A percentile compares a stretch with the other conserved stretches of the same genome.
Conservation (phyloP, 2,113 vertebrate species). For the Tichodroma muraria region DNA sequence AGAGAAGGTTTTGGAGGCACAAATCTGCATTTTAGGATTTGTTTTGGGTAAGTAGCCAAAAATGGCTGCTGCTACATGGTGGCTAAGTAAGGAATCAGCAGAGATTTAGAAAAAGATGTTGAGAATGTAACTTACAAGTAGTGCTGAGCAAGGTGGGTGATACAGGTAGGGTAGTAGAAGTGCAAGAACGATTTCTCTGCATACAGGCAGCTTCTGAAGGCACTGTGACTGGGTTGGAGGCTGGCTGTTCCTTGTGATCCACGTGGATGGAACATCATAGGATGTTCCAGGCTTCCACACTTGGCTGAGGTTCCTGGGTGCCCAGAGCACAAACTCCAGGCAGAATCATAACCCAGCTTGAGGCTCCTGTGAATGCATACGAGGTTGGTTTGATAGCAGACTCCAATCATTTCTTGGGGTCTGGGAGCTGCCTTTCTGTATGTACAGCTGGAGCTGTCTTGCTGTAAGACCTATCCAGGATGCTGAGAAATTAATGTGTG, state of each 20-base stretch:
- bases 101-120: background rate
- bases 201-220: background rate
- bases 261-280: accelerated
- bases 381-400: background rate
- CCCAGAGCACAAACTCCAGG: background rate
- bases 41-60: background rate
- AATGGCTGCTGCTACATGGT: background rate
- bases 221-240: background rate
- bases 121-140: background rate
- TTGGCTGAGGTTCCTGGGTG: background rate
- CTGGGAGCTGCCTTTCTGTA: background rate
- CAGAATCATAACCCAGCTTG: too few species aligned
- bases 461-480: background rate
- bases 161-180: background rate
- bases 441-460: background rate
- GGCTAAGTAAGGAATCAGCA: background rate
- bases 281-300: background rate
- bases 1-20: background rate
- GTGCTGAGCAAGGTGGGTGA: background rate
- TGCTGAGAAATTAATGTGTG: background rate
- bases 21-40: background rate
- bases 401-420: background rate
- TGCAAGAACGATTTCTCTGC: background rate
- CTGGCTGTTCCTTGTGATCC: background rate
- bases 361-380: background rate